A percentile compares a stretch with the other conserved stretches of the same genome.
phyloP scores from a whole-genome alignment of 2,888 invertebrate genomes.

The Harpagoxenus sublaevis region DNA sequence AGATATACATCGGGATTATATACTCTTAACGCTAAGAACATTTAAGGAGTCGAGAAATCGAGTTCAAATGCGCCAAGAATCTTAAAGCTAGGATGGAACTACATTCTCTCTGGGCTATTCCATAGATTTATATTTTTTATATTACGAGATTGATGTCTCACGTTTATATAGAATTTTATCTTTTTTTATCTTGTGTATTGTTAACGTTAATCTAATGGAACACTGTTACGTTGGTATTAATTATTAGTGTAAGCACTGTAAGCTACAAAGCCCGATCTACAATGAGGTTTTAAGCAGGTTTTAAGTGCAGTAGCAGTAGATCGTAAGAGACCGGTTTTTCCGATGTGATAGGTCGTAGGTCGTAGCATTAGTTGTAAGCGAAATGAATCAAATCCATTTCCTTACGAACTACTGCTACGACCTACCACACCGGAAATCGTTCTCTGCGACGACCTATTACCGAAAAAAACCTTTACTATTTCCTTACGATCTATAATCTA shows the following conservation, averaged over 20 bases:
- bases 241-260: neutral
- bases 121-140: neutral
- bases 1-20: neutral
- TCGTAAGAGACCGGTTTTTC: too few species aligned
- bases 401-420: too few species aligned
- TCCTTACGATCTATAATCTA: too few species aligned
- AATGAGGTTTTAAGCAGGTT: too few species aligned
- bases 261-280: too few species aligned
- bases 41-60: neutral
- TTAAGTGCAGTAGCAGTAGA: too few species aligned
- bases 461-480: too few species aligned
- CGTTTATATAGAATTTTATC: neutral
- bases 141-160: neutral
- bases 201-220: neutral
- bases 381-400: too few species aligned
- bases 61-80: neutral
- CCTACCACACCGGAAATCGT: too few species aligned
- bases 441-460: too few species aligned
- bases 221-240: neutral
- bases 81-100: neutral
- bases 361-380: too few species aligned
- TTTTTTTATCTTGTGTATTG: neutral
- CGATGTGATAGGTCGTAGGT: too few species aligned
- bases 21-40: neutral
- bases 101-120: neutral